Conservation (phyloP, 2,113 vertebrate species). For the Lepidothrix coronata region DNA sequence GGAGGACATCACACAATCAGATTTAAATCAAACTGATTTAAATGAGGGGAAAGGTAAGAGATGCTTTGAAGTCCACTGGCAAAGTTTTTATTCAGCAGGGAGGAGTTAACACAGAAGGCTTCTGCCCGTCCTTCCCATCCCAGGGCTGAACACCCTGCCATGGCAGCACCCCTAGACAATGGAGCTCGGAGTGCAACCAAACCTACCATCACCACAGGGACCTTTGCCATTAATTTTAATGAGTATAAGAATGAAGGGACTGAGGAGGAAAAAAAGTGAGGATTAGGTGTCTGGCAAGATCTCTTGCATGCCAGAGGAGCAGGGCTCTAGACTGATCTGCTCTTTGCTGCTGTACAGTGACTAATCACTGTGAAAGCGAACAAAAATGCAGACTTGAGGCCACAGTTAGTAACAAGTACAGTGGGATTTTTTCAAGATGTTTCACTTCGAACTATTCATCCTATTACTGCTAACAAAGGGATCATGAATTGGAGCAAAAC, state of each 20-base stretch:
- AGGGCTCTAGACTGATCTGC: background rate
- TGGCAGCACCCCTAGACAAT: background rate
- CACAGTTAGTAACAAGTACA: constrained; percentile 23
- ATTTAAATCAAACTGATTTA: background rate
- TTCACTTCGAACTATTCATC: constrained; percentile 51
- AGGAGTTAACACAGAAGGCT: background rate
- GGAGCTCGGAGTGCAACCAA: background rate
- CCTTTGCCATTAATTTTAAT: constrained; percentile 15
- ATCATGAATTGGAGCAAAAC: constrained; percentile 49
- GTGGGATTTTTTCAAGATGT: constrained; percentile 57
- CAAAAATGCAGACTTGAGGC: constrained; percentile 41
- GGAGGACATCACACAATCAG: background rate
- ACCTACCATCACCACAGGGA: background rate
- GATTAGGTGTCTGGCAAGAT: constrained; percentile 35
- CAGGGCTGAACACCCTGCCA: background rate
- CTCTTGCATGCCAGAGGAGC: constrained; percentile 26
- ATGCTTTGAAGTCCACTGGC: background rate
- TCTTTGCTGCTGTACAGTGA: constrained; percentile 17
- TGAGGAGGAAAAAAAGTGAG: background rate
- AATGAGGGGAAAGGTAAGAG: background rate
- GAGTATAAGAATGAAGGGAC: background rate
- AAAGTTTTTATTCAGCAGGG: background rate
- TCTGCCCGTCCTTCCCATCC: background rate
- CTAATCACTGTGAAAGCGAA: constrained; percentile 45
- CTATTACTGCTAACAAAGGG: constrained; percentile 42